Conservation (phyloP, 2,797 vertebrate species). For the Cichlasoma orientale region DNA sequence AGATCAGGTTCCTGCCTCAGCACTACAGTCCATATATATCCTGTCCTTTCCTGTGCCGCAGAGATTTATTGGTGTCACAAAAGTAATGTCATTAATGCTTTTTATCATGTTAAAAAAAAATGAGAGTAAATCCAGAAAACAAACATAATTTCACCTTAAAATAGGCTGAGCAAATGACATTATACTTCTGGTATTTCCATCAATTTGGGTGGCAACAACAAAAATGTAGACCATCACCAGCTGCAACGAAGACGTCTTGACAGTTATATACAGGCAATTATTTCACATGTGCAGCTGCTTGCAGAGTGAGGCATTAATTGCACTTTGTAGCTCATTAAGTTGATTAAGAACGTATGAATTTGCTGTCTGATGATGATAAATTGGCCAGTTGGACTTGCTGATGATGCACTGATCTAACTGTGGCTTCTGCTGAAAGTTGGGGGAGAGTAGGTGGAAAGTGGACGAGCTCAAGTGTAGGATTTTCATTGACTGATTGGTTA, state of each 20-base stretch:
- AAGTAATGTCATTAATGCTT: too few relatives aligned
- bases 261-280: neutral
- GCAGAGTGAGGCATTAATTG: neutral
- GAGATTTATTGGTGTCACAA: neutral
- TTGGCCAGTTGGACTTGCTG: neutral
- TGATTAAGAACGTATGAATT: neutral
- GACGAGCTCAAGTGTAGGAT: constrained; percentile 43
- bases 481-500: constrained; percentile 66
- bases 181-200: neutral
- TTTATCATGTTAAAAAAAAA: neutral
- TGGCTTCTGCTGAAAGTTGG: constrained; percentile 36
- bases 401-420: neutral
- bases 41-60: neutral
- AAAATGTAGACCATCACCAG: neutral
- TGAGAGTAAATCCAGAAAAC: too few relatives aligned
- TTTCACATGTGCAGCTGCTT: neutral
- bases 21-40: neutral
- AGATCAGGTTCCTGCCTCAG: neutral
- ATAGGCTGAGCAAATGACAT: neutral
- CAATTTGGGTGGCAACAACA: neutral
- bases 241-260: neutral
- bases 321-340: neutral
- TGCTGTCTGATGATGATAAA: neutral
- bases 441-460: constrained; percentile 42
- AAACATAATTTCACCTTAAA: too few relatives aligned